Evolutionary conservation across 2,888 invertebrate species (phyloP).

Genomic region (Euzophera pinguis): DNA sequence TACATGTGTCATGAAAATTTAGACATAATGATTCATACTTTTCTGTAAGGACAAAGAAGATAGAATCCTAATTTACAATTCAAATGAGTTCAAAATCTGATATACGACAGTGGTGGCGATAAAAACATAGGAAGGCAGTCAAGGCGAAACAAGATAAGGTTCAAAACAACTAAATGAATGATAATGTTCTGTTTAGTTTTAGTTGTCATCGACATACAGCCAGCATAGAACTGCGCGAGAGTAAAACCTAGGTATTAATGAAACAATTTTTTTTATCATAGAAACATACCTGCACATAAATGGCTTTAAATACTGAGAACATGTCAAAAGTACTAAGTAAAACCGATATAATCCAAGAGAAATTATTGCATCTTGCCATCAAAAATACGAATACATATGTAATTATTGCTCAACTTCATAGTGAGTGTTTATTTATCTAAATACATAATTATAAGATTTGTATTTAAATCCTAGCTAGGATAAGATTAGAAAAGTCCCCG

Average conservation of each 20-base stretch:
- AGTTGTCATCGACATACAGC: too few relatives aligned
- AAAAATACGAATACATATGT: neutral
- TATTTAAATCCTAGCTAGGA: neutral
- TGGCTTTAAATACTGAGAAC: neutral
- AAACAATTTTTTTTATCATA: neutral
- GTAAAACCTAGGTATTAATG: neutral
- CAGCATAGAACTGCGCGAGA: too few relatives aligned
- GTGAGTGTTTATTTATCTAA: neutral
- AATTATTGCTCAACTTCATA: neutral
- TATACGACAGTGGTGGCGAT: neutral
- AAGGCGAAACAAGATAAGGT: neutral
- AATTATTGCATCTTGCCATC: too few relatives aligned
- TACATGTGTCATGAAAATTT: too few relatives aligned
- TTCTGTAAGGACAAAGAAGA: slow-evolving; percentile 12
- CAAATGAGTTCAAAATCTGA: slow-evolving; percentile 3
- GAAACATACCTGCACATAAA: neutral
- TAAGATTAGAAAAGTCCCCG: neutral
- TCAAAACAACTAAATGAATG: neutral
- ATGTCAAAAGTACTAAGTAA: neutral
- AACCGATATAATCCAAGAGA: too few relatives aligned
- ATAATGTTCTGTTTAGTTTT: too few relatives aligned
- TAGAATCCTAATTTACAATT: slow-evolving; percentile 7
- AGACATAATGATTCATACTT: neutral
- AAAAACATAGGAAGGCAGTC: neutral
- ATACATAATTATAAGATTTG: neutral